Evolutionary conservation across 1,140 invertebrate species (phyloP), one percentile per base, ranked within the genome.

Genomic region (Bicyclus anynana): DNA sequence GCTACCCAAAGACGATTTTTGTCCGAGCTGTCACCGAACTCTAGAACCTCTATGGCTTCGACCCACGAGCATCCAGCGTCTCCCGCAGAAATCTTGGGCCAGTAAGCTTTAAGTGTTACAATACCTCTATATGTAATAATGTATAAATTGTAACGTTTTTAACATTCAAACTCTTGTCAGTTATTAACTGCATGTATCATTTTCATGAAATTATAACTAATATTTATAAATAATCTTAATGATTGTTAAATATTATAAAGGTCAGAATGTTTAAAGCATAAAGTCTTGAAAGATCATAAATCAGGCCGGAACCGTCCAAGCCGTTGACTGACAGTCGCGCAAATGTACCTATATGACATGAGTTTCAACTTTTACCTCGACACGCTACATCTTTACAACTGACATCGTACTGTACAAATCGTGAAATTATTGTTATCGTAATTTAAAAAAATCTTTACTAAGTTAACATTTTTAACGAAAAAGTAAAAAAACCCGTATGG

Each of bases 1-100:
- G 90, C 90, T 1, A 85, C 83, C 1, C 83, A 88, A 35, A 72
- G 82, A 6, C 59, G 79, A 0, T 87, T 87, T 55, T 59, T 87
- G 4, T 84, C 82, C 0, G 81, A 85, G 33, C 58, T 84, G 52
- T 60, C 72, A 0, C 82, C 82, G 1, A 72, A 84, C 18, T 87
- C 84, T 0, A 65, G 84, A 5, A 68, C 80, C 5, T 87, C 84
- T 0, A 59, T 87, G 14, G 76, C 81, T 5, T 87, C 82, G 23
- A 83, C 80, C 5, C 81, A 80, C 21, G 83, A 84, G 10, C 57
- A 48, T 6, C 71, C 72, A 12, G 72, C 74, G 0, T 80, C 81
- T 0, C 67, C 84, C 5, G 78, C 82, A 9, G 81, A 87, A 44
- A 82, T 86, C 49, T 64, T 86, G 55, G 82, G 82, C 62, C 82